Conservation (phyloP, 2,113 vertebrate genomes). For the Malurus alboscapulatus region DNA sequence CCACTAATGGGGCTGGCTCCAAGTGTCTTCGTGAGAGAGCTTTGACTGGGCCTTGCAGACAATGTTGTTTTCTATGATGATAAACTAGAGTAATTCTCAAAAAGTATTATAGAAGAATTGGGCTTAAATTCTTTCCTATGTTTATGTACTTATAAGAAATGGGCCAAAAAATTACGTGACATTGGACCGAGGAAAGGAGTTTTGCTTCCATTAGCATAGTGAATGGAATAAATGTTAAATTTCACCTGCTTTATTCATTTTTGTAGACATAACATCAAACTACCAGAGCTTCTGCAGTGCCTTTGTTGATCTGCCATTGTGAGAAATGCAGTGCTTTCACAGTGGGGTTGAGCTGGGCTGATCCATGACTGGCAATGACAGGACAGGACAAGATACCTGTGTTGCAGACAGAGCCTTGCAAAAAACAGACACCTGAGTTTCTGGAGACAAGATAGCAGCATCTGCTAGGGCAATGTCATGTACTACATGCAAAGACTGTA, state of each 20-base stretch:
- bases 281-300: background rate
- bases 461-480: background rate
- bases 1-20: accelerated
- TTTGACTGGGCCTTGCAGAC: background rate
- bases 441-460: background rate
- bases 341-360: accelerated
- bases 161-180: background rate
- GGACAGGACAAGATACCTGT: background rate
- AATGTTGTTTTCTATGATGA: background rate
- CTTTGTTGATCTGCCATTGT: background rate
- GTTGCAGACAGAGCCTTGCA: background rate
- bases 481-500: background rate
- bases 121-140: background rate
- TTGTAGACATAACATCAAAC: background rate
- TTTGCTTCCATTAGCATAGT: background rate
- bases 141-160: background rate
- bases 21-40: background rate
- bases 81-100: background rate
- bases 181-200: background rate
- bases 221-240: background rate
- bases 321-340: background rate
- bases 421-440: background rate
- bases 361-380: background rate
- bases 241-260: background rate
- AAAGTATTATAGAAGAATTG: background rate